phyloP scores from a whole-genome alignment of 2,888 invertebrate genomes.

The Cyclophora albipunctata region DNA sequence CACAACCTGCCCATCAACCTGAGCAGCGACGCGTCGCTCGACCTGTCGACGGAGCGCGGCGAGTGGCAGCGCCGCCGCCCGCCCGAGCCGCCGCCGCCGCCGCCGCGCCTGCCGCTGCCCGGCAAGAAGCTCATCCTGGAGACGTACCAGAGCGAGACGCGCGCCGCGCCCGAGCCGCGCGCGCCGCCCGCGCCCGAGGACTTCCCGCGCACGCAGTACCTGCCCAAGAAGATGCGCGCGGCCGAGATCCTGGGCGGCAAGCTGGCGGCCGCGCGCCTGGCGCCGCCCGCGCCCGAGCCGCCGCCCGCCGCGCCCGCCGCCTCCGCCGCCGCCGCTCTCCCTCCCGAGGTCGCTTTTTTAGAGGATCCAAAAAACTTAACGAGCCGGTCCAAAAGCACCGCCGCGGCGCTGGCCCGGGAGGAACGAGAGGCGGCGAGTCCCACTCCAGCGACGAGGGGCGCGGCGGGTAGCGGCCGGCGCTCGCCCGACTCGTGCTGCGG shows the following conservation, averaged over 20 bases:
- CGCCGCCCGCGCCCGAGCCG: constrained; percentile 29
- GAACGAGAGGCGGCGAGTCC: constrained; percentile 71
- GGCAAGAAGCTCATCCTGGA: constrained; percentile 70
- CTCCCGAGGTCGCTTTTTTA: constrained; percentile 66
- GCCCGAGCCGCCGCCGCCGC: constrained; percentile 50
- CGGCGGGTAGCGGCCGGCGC: constrained; percentile 59
- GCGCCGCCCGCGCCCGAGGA: constrained; percentile 29
- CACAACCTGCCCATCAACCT: constrained; percentile 69
- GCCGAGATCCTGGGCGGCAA: constrained; percentile 68
- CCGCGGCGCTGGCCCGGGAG: constrained; percentile 76
- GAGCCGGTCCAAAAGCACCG: constrained; percentile 74
- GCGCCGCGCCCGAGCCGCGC: constrained; percentile 23
- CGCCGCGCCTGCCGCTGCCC: constrained; percentile 54
- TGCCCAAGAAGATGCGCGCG: constrained; percentile 72
- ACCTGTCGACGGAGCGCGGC: constrained; percentile 56
- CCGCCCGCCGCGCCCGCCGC: constrained; percentile 27
- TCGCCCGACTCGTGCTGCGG: constrained; percentile 70
- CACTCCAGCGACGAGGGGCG: constrained; percentile 68
- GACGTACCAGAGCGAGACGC: constrained; percentile 65
- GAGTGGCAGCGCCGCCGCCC: constrained; percentile 60
- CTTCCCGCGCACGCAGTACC: constrained; percentile 54
- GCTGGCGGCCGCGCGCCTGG: constrained; percentile 43
- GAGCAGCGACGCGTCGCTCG: constrained; percentile 64
- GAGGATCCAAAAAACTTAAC: constrained; percentile 75
- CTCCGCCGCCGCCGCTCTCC: constrained; percentile 33